A percentile compares a stretch with the other conserved stretches of the same genome.
Conservation (phyloP, 2,888 invertebrate genomes). For the Leptinotarsa rubiginosa region DNA sequence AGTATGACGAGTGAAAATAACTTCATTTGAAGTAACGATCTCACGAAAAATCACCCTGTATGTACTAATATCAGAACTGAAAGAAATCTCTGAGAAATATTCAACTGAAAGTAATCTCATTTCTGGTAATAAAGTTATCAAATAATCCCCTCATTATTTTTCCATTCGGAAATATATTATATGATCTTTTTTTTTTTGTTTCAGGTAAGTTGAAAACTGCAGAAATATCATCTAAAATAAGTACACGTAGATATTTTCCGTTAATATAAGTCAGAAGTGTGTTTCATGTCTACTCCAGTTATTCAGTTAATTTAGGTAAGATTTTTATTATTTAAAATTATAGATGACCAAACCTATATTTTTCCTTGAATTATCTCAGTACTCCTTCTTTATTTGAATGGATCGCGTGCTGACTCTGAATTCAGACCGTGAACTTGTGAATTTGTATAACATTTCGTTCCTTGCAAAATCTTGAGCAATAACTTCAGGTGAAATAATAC, state of each 20-base stretch:
- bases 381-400: constrained; percentile 11
- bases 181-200: neutral
- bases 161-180: no score
- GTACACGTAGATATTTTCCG: neutral
- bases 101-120: no score
- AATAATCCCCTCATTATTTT: neutral
- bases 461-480: constrained; percentile 1
- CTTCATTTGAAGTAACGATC: no score
- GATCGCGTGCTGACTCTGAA: constrained; percentile 14
- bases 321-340: constrained; percentile 2
- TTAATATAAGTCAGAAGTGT: neutral
- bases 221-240: neutral
- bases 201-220: neutral
- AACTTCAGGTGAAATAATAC: constrained; percentile 9
- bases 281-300: neutral
- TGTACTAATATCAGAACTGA: no score
- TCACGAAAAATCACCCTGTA: no score
- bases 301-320: constrained; percentile 1
- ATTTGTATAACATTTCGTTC: constrained; percentile 12
- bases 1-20: no score
- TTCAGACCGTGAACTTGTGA: constrained; percentile 8
- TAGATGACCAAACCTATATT: constrained; percentile 7
- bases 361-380: neutral
- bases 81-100: no score
- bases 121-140: no score